Conservation (phyloP, 2,113 vertebrate genomes). For the Rostratula benghalensis region DNA sequence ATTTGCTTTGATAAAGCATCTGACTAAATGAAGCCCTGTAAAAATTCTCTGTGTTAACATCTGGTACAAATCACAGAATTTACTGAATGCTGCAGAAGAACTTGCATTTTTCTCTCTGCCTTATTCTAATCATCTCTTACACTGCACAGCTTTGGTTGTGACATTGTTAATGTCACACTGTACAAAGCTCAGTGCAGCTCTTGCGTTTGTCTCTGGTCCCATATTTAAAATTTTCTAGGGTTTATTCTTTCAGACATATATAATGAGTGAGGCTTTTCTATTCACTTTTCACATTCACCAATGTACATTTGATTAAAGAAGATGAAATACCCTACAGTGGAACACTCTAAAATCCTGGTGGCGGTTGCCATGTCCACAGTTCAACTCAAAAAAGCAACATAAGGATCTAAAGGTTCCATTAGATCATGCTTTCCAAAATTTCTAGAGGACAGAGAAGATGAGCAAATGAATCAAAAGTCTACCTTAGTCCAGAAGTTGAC, state of each 20-base stretch:
- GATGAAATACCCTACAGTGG: not conserved
- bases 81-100: not conserved
- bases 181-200: constrained; percentile 45
- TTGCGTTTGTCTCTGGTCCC: constrained; percentile 23
- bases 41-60: not conserved
- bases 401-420: not conserved
- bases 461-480: not conserved
- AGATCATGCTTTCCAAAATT: not conserved
- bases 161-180: constrained; percentile 34
- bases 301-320: not conserved
- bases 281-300: not conserved
- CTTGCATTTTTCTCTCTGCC: not conserved
- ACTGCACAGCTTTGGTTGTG: constrained; percentile 49
- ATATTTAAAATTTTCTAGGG: constrained; percentile 38
- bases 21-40: not conserved
- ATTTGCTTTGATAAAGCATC: not conserved
- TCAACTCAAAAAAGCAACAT: not conserved
- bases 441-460: not conserved
- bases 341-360: not conserved
- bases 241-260: constrained; percentile 41
- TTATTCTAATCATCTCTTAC: constrained; percentile 25
- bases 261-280: constrained; percentile 21
- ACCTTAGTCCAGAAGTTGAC: not conserved
- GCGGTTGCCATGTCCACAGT: not conserved
- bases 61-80: not conserved